phyloP scores from a whole-genome alignment of 2,888 invertebrate genomes.

The Atethmia centrago region DNA sequence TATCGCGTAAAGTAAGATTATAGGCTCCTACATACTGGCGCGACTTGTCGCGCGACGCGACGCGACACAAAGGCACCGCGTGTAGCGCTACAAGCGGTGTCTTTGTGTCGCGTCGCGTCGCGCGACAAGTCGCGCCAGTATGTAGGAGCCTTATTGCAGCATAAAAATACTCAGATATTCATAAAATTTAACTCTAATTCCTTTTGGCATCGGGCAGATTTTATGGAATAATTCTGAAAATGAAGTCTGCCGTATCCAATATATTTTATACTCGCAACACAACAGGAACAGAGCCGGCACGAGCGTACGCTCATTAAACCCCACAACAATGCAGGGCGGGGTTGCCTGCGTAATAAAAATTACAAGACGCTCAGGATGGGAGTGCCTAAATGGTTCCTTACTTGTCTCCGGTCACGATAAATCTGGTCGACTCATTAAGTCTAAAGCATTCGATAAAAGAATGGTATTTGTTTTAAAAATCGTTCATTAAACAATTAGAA shows the following conservation, averaged over 20 bases:
- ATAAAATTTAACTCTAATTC: conserved; percentile 31
- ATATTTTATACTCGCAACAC: conserved; percentile 66
- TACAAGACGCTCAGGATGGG: conserved; percentile 87
- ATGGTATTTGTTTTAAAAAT: conserved; percentile 42
- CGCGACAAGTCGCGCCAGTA: too few relatives aligned
- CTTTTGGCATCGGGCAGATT: conserved; percentile 18
- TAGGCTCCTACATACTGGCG: too few relatives aligned
- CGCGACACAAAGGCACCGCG: too few relatives aligned
- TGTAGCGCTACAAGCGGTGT: too few relatives aligned
- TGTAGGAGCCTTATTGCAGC: too few relatives aligned
- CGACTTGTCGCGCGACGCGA: too few relatives aligned
- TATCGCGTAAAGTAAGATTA: conserved; percentile 19
- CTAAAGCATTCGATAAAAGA: conserved; percentile 54
- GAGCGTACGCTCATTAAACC: conserved; percentile 81
- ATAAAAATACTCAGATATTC: conserved; percentile 4
- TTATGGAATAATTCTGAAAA: conserved; percentile 40
- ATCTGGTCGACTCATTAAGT: conserved; percentile 66
- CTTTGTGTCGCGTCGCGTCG: too few relatives aligned
- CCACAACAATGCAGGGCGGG: conserved; percentile 88
- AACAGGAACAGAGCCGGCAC: conserved; percentile 74
- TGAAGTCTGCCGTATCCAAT: conserved; percentile 64
- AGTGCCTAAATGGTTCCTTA: conserved; percentile 84
- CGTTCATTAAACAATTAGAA: conserved; percentile 16
- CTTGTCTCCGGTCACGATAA: conserved; percentile 78
- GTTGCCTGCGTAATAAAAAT: conserved; percentile 86